Evolutionary conservation across 1,140 invertebrate species (phyloP).

Genomic region (Neotoxoptera formosana): DNA sequence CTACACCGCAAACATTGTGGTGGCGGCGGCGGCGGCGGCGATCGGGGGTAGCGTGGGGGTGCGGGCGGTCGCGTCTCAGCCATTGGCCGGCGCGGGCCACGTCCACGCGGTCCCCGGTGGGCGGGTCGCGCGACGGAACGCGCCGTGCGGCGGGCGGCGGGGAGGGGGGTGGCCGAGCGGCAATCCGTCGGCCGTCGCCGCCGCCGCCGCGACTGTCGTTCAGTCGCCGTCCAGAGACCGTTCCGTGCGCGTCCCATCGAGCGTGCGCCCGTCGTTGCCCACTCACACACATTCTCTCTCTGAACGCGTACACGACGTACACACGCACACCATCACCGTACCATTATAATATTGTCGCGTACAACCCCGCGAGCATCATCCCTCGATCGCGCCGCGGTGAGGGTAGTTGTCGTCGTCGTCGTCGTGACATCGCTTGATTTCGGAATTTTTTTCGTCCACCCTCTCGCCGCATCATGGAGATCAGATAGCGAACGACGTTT

Average conservation of each 20-base stretch:
- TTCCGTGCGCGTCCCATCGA: conserved; percentile 25
- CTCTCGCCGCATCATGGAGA: neutral
- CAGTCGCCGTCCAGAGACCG: conserved; percentile 57
- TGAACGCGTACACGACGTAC: neutral
- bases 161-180: neutral
- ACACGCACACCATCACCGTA: neutral
- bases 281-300: neutral
- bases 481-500: neutral
- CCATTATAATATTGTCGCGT: neutral
- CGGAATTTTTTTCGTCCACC: neutral
- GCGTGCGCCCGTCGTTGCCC: conserved; percentile 23
- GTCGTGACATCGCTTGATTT: neutral
- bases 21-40: neutral
- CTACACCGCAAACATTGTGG: neutral
- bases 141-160: neutral
- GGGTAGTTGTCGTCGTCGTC: conserved; percentile 28
- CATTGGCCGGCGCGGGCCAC: conserved; percentile 50
- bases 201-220: conserved; percentile 25
- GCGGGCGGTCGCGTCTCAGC: conserved; percentile 10
- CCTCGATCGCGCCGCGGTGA: neutral
- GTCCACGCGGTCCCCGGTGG: conserved; percentile 44
- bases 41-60: neutral
- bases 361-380: neutral
- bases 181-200: neutral
- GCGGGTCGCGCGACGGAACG: neutral